These are phyloP conservation scores for Trissoscelio sp. DNA, from an alignment of 2,888 invertebrate genomes.

Conservation along the genomic window DNA sequence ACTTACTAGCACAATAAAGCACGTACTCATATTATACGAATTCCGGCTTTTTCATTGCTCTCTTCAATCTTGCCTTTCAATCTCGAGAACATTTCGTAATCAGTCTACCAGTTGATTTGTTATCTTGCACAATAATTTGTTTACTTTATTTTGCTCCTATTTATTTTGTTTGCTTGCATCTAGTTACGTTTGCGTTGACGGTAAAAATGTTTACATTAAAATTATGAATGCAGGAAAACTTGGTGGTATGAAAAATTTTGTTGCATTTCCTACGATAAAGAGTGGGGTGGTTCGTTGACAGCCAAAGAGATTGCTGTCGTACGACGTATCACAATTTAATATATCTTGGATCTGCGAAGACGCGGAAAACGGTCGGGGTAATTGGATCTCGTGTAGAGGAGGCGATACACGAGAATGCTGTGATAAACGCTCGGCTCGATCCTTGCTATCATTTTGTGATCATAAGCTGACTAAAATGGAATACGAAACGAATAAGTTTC, in stretches of 20 bases:
- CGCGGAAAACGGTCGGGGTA: constrained; percentile 43
- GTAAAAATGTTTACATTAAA: background rate
- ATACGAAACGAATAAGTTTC: constrained; percentile 30
- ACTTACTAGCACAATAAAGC: constrained; percentile 57
- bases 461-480: constrained; percentile 43
- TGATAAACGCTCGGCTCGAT: constrained; percentile 53
- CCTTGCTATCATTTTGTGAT: constrained; percentile 48
- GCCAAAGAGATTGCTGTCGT: constrained; percentile 48
- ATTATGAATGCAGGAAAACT: background rate
- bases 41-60: constrained; percentile 31
- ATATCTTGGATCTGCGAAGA: constrained; percentile 55
- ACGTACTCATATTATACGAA: constrained; percentile 38
- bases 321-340: constrained; percentile 57
- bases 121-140: background rate
- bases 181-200: background rate
- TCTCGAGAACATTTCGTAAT: constrained; percentile 26
- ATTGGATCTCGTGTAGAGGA: constrained; percentile 50
- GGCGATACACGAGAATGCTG: constrained; percentile 34
- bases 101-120: background rate
- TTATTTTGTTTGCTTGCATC: background rate
- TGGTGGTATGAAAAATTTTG: constrained; percentile 2
- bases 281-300: constrained; percentile 31
- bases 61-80: constrained; percentile 29
- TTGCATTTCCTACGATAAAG: background rate
- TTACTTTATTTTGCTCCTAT: background rate